Evolutionary conservation across 2,888 invertebrate genomes (phyloP), one percentile per base, ranked within the genome.

Genomic region (Lasius fuliginosus): DNA sequence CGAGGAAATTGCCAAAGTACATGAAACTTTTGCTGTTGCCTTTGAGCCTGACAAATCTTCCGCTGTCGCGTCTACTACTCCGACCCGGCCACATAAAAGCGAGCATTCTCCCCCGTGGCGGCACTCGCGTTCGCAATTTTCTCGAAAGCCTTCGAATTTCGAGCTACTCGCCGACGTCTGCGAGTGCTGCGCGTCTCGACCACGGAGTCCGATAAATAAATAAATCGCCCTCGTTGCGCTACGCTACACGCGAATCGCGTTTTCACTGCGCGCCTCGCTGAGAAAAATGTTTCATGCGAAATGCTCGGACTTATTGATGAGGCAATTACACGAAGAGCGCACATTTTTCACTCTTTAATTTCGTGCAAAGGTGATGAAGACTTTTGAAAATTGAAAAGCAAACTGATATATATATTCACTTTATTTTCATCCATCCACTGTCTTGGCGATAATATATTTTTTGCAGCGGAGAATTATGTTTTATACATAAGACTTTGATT

Each of bases 1-100:
- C 82, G 77, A 67, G 82, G 82, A 88, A 88, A 88, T 85, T 82
- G 64, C 64, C 77, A 36, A 88, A 77, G 58, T 83, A 73, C 82
- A 33, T 46, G 65, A 27, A 86, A 85, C 83, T 86, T 88, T 83
- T 75, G 69, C 64, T 46, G 60, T 23, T 65, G 69, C 71, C 60
- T 73, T 88, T 88, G 82, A 85, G 73, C 69, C 76, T 81, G 83
- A 88, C 87, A 85, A 88, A 88, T 88, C 76, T 85, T 82, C 60
- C 36, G 23, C 77, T 42, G 79, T 12, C 46, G 36, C 46, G n/a
- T 68, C 60, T 46, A 36, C 42, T 15, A 53, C 53, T 15, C 65
- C 64, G 27, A 53, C 40, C 46, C 23, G 23, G 36, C 71, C 71
- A 46, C 73, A 71, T 81, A 81, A 71, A 81, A 60, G 53, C 53